Percentiles rank a stretch among this genome's conserved stretches.
These are phyloP conservation scores for Mesoligia furuncula DNA, from an alignment of 2,888 invertebrate genomes.

Conservation along the genomic window DNA sequence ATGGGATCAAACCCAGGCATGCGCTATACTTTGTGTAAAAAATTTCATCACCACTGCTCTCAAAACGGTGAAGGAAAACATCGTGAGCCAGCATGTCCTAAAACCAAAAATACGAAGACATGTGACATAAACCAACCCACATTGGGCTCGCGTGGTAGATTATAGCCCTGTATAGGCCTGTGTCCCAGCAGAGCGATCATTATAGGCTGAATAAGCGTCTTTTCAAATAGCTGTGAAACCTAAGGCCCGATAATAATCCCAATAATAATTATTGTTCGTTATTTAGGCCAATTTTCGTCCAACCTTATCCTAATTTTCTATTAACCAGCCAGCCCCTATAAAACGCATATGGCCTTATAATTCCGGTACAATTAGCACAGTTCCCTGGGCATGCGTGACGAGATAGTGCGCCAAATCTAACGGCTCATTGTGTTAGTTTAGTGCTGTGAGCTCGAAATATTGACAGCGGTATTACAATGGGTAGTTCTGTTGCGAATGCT, in stretches of 20 bases:
- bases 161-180: background rate
- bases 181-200: background rate
- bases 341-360: conserved; percentile 42
- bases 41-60: background rate
- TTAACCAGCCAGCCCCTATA: conserved; percentile 32
- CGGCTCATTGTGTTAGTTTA: conserved; percentile 52
- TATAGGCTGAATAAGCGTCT: background rate
- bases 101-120: background rate
- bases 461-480: conserved; percentile 40
- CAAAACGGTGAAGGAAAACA: background rate
- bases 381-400: conserved; percentile 44
- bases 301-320: conserved; percentile 24
- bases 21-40: background rate
- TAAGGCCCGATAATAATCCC: background rate
- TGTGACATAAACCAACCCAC: background rate
- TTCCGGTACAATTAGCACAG: conserved; percentile 44
- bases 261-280: background rate
- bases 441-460: conserved; percentile 26
- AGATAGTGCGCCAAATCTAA: conserved; percentile 50
- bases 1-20: background rate
- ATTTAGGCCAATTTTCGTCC: background rate
- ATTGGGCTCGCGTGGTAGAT: background rate
- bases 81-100: background rate
- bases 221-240: background rate
- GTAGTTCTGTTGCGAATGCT: conserved; percentile 25